Evolutionary conservation across 2,888 invertebrate species (phyloP).

Genomic region (Pheosia tremula): DNA sequence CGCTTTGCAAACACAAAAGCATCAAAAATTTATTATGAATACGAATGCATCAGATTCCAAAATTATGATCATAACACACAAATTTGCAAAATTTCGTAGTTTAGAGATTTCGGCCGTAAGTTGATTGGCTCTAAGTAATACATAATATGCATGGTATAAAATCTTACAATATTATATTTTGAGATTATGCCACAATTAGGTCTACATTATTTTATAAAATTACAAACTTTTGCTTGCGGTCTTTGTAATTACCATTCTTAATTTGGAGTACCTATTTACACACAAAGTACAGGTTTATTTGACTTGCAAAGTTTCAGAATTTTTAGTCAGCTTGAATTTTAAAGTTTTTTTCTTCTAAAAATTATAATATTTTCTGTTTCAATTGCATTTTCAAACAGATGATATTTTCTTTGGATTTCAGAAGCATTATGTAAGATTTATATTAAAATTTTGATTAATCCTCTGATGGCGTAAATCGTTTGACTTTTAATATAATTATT

Average conservation of each 20-base stretch:
- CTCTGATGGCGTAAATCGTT: slow-evolving; percentile 46
- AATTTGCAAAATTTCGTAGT: slow-evolving; percentile 44
- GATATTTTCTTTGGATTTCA: slow-evolving; percentile 70
- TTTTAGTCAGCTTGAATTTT: slow-evolving; percentile 31
- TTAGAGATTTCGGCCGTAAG: slow-evolving; percentile 44
- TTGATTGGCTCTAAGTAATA: slow-evolving; percentile 51
- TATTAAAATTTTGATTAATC: slow-evolving; percentile 56
- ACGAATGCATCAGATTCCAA: slow-evolving; percentile 34
- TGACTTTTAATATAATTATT: slow-evolving; percentile 42
- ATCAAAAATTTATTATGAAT: slow-evolving; percentile 17
- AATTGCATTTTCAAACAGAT: slow-evolving; percentile 73
- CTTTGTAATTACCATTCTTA: slow-evolving; percentile 59
- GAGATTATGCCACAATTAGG: slow-evolving; percentile 40
- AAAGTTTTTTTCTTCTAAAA: slow-evolving; percentile 46
- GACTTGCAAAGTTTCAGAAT: slow-evolving; percentile 38
- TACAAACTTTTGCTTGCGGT: slow-evolving; percentile 64
- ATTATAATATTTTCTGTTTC: slow-evolving; percentile 68
- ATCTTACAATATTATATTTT: slow-evolving; percentile 36
- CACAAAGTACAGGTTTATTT: slow-evolving; percentile 53
- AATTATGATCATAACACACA: slow-evolving; percentile 28
- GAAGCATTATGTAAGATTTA: slow-evolving; percentile 70
- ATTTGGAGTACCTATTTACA: slow-evolving; percentile 35
- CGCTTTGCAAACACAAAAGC: slow-evolving; percentile 68
- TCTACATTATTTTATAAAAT: slow-evolving; percentile 39
- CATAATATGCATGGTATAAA: slow-evolving; percentile 57